Conservation (phyloP, 2,888 invertebrate species). For the Lobophora halterata region DNA sequence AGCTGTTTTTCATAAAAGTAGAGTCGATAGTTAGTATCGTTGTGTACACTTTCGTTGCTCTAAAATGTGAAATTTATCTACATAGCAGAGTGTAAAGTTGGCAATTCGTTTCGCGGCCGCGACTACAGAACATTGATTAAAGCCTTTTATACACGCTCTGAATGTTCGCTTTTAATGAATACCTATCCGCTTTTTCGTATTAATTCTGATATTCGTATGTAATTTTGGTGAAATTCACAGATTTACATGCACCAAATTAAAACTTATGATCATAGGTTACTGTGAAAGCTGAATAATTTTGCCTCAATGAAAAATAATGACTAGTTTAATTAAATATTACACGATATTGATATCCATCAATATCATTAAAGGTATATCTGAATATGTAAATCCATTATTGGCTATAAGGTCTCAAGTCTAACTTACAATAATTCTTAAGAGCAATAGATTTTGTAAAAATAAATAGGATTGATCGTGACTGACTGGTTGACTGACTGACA, state of each 20-base stretch:
- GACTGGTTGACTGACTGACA: no score
- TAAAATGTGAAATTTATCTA: constrained; percentile 50
- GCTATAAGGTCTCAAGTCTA: no score
- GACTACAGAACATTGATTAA: constrained; percentile 53
- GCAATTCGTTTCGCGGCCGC: constrained; percentile 46
- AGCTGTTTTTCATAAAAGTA: no score
- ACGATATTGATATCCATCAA: constrained; percentile 28
- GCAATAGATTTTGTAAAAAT: no score
- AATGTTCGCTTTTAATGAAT: constrained; percentile 49
- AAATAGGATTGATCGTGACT: no score
- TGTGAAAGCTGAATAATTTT: constrained; percentile 21
- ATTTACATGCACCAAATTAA: constrained; percentile 29
- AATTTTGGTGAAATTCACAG: constrained; percentile 42
- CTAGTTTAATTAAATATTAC: constrained; percentile 24
- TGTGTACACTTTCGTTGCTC: constrained; percentile 1
- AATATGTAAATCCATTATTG: no score
- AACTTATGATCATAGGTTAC: constrained; percentile 33
- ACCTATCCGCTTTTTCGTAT: constrained; percentile 43
- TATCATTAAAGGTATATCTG: constrained; percentile 19
- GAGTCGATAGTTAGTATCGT: no score
- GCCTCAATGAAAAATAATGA: constrained; percentile 29
- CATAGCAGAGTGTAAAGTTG: constrained; percentile 44
- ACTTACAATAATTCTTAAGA: no score
- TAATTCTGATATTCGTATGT: constrained; percentile 44
- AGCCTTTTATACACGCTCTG: constrained; percentile 52